Evolutionary conservation across 2,113 vertebrate species (phyloP).

Genomic region (Tragelaphus buxtoni): DNA sequence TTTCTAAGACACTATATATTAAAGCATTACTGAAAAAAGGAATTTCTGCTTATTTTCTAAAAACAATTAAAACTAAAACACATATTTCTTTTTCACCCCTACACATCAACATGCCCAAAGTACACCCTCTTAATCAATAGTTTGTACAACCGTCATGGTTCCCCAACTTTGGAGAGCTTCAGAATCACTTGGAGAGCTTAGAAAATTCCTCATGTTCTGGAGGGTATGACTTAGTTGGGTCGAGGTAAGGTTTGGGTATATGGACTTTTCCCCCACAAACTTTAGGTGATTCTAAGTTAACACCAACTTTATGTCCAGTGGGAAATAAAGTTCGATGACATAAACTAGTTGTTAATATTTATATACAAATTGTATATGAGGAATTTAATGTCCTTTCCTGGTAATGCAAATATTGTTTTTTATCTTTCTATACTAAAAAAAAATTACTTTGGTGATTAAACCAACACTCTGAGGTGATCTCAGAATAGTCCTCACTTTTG

Average conservation of each 20-base stretch:
- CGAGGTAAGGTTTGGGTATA: not conserved
- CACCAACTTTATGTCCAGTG: not conserved
- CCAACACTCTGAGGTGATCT: not conserved
- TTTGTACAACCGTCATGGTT: not conserved
- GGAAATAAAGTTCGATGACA: not conserved
- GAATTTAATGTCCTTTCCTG: not conserved
- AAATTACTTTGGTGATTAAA: not conserved
- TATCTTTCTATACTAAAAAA: not conserved
- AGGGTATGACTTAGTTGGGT: not conserved
- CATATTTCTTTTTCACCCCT: not conserved
- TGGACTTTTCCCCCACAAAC: not conserved
- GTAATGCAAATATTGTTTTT: not conserved
- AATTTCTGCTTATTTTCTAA: not conserved
- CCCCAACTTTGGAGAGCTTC: not conserved
- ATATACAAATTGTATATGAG: not conserved
- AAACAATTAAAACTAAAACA: not conserved
- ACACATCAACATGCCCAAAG: accelerated
- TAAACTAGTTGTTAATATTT: not conserved
- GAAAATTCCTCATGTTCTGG: not conserved
- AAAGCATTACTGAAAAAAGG: not conserved
- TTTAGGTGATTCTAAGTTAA: not conserved
- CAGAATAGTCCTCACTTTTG: not conserved
- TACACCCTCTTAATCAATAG: not conserved
- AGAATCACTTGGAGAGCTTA: not conserved
- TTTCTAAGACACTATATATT: not conserved